Conservation (phyloP, 2,888 invertebrate genomes). For the Epirrita christyi region DNA sequence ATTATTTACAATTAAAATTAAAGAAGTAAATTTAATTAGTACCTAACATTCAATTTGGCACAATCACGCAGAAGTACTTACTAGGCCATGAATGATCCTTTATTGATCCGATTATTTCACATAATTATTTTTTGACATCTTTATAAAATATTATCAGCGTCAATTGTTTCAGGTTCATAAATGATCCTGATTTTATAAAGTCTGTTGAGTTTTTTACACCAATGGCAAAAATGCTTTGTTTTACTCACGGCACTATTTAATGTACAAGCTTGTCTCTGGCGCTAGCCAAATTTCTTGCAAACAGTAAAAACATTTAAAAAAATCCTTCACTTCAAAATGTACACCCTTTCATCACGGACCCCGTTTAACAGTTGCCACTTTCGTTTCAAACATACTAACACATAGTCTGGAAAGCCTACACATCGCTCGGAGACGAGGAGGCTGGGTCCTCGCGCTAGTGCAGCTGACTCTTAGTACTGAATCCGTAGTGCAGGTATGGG, state of each 20-base stretch:
- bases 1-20: conserved; percentile 36
- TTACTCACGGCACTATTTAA: not conserved
- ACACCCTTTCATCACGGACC: not conserved
- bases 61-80: conserved; percentile 6
- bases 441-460: conserved; percentile 77
- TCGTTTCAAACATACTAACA: conserved; percentile 1
- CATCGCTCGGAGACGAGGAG: conserved; percentile 78
- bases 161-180: not conserved
- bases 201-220: not conserved
- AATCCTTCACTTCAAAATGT: not conserved
- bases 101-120: not conserved
- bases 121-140: not conserved
- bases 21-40: conserved; percentile 13
- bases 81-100: not conserved
- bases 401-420: conserved; percentile 57
- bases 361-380: not conserved
- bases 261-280: not conserved
- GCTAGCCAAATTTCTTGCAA: not conserved
- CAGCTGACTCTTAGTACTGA: conserved; percentile 82
- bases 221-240: not conserved
- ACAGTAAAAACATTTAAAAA: not conserved
- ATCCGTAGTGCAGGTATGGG: conserved; percentile 87
- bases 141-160: not conserved
- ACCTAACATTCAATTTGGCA: conserved; percentile 22
- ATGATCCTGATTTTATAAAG: not conserved